Conservation (phyloP, 2,888 invertebrate genomes). For the Polyommatus iphigenia region DNA sequence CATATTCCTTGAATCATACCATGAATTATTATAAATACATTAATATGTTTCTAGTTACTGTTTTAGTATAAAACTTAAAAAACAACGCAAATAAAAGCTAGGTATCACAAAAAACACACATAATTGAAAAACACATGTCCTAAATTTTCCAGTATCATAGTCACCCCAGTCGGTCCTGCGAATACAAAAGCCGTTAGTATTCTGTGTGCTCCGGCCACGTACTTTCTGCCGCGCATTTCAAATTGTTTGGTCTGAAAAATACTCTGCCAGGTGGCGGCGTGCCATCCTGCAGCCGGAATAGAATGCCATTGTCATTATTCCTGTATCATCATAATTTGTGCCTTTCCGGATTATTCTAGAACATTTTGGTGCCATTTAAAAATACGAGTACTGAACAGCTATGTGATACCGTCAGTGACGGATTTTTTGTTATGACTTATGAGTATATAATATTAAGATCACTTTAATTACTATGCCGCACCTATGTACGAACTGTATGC, state of each 20-base stretch:
- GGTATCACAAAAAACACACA: background rate
- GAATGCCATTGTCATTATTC: constrained; percentile 19
- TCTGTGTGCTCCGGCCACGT: constrained; percentile 29
- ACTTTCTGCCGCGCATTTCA: constrained; percentile 31
- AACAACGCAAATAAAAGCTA: too few species aligned
- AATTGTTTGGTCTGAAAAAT: constrained; percentile 23
- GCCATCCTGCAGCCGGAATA: constrained; percentile 11
- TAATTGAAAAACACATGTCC: background rate
- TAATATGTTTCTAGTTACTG: too few species aligned
- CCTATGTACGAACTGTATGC: too few species aligned
- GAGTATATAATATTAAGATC: too few species aligned
- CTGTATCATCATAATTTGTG: constrained; percentile 18
- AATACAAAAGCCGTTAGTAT: constrained; percentile 27
- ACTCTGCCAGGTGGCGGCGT: constrained; percentile 26
- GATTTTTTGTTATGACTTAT: too few species aligned
- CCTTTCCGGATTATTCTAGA: background rate
- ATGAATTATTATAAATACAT: too few species aligned
- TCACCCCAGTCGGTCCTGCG: constrained; percentile 18
- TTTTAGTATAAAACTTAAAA: too few species aligned
- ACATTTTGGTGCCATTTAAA: background rate
- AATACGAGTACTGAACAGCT: background rate
- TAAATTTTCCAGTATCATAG: background rate
- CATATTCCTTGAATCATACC: too few species aligned
- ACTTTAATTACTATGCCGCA: too few species aligned
- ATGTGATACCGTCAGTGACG: too few species aligned